Conservation (phyloP, 2,888 invertebrate genomes). For the Branchellion lobata region DNA sequence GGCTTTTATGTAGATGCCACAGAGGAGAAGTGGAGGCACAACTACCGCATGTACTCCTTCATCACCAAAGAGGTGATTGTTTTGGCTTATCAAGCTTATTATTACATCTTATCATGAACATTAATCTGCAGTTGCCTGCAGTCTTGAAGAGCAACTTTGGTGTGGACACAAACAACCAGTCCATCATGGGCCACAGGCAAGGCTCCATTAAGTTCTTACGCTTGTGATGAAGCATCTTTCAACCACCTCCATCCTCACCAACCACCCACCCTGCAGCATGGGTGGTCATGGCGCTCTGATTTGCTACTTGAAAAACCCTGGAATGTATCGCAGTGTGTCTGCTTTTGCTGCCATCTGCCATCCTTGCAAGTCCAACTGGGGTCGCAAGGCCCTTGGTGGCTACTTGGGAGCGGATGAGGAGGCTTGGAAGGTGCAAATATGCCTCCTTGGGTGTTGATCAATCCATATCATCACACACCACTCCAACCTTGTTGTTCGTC, state of each 20-base stretch:
- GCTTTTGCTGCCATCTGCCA: conserved; percentile 94
- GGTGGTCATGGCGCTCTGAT: conserved; percentile 95
- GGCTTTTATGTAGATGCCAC: conserved; percentile 93
- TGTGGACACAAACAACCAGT: conserved; percentile 60
- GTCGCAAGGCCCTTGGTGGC: conserved; percentile 60
- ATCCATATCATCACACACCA: no score
- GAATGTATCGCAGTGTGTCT: conserved; percentile 77
- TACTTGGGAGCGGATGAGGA: conserved; percentile 17
- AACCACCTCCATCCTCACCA: no score
- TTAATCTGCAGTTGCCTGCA: conserved; percentile 67
- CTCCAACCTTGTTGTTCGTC: no score
- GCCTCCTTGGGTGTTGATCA: no score
- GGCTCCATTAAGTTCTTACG: no score
- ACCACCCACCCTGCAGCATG: conserved; percentile 73
- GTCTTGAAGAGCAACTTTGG: conserved; percentile 77
- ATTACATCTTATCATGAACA: neutral
- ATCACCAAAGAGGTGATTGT: conserved; percentile 73
- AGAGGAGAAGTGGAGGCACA: conserved; percentile 82
- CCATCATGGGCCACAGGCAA: conserved; percentile 66
- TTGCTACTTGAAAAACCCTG: conserved; percentile 85
- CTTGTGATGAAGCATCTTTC: no score
- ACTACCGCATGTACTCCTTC: conserved; percentile 94
- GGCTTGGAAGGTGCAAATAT: neutral
- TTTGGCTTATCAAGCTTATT: no score
- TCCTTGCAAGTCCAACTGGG: conserved; percentile 82